phyloP scores from a whole-genome alignment of 2,888 invertebrate species.

The Brachynemurus nebulosus region DNA sequence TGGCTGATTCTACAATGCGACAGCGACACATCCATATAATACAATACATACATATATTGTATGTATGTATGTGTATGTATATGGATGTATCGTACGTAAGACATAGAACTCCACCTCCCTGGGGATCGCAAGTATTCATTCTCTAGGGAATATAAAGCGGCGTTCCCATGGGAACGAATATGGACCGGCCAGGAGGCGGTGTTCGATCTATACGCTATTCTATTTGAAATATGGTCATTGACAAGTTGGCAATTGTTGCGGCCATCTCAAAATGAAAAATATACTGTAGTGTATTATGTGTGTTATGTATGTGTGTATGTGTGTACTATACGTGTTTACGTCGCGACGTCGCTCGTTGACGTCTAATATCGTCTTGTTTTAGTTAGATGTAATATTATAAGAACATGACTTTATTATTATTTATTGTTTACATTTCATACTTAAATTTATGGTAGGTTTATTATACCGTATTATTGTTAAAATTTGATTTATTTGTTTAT shows the following conservation, averaged over 20 bases:
- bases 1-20: too few species aligned
- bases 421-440: too few species aligned
- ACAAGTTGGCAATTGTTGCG: slow-evolving; percentile 21
- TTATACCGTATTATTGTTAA: neutral
- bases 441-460: neutral
- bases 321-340: neutral
- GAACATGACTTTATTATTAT: too few species aligned
- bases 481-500: neutral
- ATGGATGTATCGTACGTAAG: slow-evolving; percentile 3
- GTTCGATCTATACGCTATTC: slow-evolving; percentile 24
- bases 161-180: slow-evolving; percentile 42
- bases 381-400: too few species aligned
- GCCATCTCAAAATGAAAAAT: neutral
- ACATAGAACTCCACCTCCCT: slow-evolving; percentile 33
- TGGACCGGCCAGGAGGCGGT: slow-evolving; percentile 28
- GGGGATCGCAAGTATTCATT: slow-evolving; percentile 29
- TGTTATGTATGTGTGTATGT: neutral
- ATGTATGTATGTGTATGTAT: too few species aligned
- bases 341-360: neutral
- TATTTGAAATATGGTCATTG: slow-evolving; percentile 30
- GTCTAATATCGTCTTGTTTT: neutral
- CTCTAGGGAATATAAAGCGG: slow-evolving; percentile 27
- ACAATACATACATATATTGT: too few species aligned
- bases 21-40: too few species aligned
- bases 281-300: neutral